Evolutionary conservation across 2,113 vertebrate genomes (phyloP).

Genomic region (Condylura cristata): DNA sequence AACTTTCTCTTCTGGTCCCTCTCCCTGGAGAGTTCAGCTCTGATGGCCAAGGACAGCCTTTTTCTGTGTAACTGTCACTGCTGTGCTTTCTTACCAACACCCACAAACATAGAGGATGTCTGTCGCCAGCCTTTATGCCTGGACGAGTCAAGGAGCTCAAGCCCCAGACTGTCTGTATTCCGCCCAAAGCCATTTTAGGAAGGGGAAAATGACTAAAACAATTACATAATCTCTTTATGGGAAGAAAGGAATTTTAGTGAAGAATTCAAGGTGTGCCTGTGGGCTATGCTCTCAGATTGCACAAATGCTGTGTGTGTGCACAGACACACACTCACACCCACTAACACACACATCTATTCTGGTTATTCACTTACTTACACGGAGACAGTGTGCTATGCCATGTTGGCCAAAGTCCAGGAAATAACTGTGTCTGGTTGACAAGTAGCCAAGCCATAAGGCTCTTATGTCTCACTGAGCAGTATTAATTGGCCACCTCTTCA

Average conservation of each 20-base stretch:
- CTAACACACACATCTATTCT: not conserved
- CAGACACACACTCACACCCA: not conserved
- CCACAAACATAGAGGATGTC: not conserved
- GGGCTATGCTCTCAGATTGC: not conserved
- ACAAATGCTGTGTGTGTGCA: not conserved
- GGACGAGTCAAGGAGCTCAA: not conserved
- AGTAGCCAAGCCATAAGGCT: not conserved
- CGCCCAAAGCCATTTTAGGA: slow-evolving; percentile 28
- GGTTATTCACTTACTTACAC: not conserved
- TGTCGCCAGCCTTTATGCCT: not conserved
- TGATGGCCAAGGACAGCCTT: not conserved
- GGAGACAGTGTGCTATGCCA: not conserved
- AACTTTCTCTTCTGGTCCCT: not conserved
- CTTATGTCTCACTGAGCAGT: not conserved
- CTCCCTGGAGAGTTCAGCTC: not conserved
- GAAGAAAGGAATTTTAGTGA: slow-evolving; percentile 30
- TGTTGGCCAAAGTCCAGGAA: slow-evolving; percentile 40
- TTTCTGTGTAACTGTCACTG: not conserved
- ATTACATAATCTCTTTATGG: slow-evolving; percentile 29
- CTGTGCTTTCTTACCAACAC: not conserved
- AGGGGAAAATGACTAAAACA: slow-evolving; percentile 2
- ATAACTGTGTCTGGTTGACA: slow-evolving; percentile 25
- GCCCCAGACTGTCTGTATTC: not conserved
- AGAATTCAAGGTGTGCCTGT: slow-evolving; percentile 50
- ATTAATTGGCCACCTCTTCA: not conserved